phyloP scores from a whole-genome alignment of 1,140 invertebrate species.

The Arctopsyche grandis region DNA sequence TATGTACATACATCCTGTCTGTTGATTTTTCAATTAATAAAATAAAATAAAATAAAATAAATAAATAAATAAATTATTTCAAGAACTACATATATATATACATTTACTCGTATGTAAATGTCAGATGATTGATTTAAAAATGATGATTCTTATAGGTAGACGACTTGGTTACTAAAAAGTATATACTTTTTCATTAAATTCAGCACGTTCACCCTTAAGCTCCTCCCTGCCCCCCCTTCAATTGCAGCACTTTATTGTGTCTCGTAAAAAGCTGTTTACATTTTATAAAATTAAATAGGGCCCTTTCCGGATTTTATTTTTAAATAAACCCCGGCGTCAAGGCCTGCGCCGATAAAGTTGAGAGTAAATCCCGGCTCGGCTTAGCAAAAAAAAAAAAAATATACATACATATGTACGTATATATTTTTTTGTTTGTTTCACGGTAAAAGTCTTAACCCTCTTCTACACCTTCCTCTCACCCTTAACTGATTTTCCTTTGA shows the following conservation, averaged over 20 bases:
- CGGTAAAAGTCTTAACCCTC: not conserved
- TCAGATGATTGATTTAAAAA: too few species aligned
- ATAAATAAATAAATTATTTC: too few species aligned
- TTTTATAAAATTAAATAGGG: conserved; percentile 39
- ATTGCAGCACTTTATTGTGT: conserved; percentile 4
- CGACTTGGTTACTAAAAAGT: not conserved
- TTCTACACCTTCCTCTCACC: not conserved
- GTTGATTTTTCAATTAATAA: too few species aligned
- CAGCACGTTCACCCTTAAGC: not conserved
- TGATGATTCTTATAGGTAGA: too few species aligned
- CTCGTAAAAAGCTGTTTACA: conserved; percentile 28
- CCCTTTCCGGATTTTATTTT: conserved; percentile 39
- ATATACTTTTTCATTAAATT: conserved; percentile 1
- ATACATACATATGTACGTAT: not conserved
- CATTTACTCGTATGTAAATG: too few species aligned
- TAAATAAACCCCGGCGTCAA: conserved; percentile 25
- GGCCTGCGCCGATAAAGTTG: conserved; percentile 28
- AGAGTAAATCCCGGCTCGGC: conserved; percentile 27
- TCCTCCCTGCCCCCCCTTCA: not conserved
- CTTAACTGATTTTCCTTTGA: conserved; percentile 40
- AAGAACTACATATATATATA: too few species aligned
- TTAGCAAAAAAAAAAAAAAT: conserved; percentile 9
- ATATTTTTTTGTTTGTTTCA: not conserved
- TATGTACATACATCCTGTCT: too few species aligned
- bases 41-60: too few species aligned